Conservation (phyloP, 2,113 vertebrate genomes). For the Opisthocomus hoazin region DNA sequence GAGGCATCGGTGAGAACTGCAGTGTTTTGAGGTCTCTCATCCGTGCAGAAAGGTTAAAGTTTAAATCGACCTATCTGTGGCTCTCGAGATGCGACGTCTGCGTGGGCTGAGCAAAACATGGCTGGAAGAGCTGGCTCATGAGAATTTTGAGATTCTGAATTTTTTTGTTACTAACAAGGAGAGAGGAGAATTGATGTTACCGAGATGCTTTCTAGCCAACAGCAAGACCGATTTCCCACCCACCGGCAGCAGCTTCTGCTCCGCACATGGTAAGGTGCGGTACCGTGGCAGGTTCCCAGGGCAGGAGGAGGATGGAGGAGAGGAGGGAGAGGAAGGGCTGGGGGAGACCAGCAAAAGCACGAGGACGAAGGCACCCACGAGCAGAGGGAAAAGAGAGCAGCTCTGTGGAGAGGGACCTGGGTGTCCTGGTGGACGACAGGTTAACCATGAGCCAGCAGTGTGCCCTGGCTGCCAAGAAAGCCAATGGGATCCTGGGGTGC, state of each 20-base stretch:
- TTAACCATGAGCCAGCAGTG: no score
- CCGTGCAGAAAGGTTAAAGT: background rate
- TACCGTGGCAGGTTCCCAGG: background rate
- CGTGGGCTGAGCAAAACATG: background rate
- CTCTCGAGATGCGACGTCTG: background rate
- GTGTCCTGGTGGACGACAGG: no score
- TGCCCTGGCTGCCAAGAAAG: no score
- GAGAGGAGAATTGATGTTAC: background rate
- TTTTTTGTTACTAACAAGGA: background rate
- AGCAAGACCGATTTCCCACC: background rate
- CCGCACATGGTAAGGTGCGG: background rate
- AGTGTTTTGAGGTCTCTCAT: background rate
- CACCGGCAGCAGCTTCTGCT: background rate
- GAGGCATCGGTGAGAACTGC: background rate
- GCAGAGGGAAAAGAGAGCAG: background rate
- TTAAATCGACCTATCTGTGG: background rate
- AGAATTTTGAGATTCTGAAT: background rate
- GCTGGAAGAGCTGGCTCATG: background rate
- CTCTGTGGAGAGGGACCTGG: no score
- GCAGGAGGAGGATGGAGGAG: background rate
- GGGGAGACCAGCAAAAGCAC: background rate
- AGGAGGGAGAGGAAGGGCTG: background rate
- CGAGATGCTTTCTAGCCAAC: background rate
- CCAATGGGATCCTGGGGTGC: no score
- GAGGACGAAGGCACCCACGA: fast-evolving